Evolutionary conservation across 2,888 invertebrate genomes (phyloP), one percentile per base, ranked within the genome.

Genomic region (Oligia latruncula): DNA sequence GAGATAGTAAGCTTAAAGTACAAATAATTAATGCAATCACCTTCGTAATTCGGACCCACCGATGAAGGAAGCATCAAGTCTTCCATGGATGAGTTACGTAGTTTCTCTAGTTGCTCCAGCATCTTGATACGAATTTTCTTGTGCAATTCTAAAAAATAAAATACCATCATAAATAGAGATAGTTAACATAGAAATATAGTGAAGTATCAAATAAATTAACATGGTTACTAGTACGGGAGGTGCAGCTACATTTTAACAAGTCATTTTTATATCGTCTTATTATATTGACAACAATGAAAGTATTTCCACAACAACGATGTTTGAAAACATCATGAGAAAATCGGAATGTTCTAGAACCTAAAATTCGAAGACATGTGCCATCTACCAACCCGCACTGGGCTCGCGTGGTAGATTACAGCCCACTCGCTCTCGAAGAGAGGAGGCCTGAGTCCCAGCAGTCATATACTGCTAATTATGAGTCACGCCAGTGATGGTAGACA

Each of bases 91-190:
- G 9, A 8, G 1, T 55, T 23, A 15, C 1, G 20, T 20, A 43
- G 20, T 1, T 20, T 17, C 6, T 6, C 55, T 2, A 55, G 9
- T 1, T 55, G 6, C 40, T 17, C n/a, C n/a, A 55, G 17, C 17
- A n/a, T n/a, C 11, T 55, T 23, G 0, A 1, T 17, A 11, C 65
- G 77, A 46, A 77, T 46, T n/a, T 65, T 77, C 15, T n/a, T 65
- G 77, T 52, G 35, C 20, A 74, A 46, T 2, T 8, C 43, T 77
- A n/a, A 35, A 64, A 65, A 9, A 65, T 43, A 77, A 64, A 65
- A 65, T 52, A 77, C 23, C 17, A 29, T 23, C 29, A 8, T 74
- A n/a, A 46, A 72, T 55, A 29, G 0, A 43, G 5, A 43, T 73
- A 15, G 29, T 29, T 15, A n/a, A 40, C 40, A 49, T 49, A 49